Evolutionary conservation across 2,888 invertebrate genomes (phyloP).

Genomic region (Unio delphinus): DNA sequence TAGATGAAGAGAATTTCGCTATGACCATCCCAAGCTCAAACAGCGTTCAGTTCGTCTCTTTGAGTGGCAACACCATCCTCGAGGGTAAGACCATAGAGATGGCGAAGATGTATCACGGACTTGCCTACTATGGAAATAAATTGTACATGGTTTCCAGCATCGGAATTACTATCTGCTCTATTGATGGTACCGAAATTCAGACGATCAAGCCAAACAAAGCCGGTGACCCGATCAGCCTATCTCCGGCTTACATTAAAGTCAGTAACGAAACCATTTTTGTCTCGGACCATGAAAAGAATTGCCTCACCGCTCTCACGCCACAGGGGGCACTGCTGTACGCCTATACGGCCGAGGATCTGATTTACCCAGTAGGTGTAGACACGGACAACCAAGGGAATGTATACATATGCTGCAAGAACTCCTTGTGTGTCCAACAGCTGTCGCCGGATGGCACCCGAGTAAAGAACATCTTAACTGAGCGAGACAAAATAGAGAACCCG

Average conservation of each 20-base stretch:
- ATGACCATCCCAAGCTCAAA: slow-evolving; percentile 17
- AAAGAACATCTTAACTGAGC: slow-evolving; percentile 8
- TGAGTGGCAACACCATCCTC: slow-evolving; percentile 17
- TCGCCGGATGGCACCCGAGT: slow-evolving; percentile 9
- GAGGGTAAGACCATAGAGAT: slow-evolving; percentile 16
- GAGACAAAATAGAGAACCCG: slow-evolving; percentile 17
- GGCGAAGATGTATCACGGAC: slow-evolving; percentile 13
- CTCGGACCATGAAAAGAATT: slow-evolving; percentile 15
- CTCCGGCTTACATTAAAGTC: slow-evolving; percentile 20
- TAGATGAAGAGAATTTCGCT: slow-evolving; percentile 9
- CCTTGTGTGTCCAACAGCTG: slow-evolving; percentile 14
- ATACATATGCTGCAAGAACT: slow-evolving; percentile 19
- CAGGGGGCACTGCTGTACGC: slow-evolving; percentile 14
- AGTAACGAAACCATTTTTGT: slow-evolving; percentile 14
- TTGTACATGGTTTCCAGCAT: slow-evolving; percentile 17
- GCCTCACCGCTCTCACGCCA: slow-evolving; percentile 10
- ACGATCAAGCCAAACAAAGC: slow-evolving; percentile 18
- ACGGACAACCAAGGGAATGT: slow-evolving; percentile 17
- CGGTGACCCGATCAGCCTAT: slow-evolving; percentile 9
- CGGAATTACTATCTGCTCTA: slow-evolving; percentile 21
- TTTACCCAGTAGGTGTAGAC: slow-evolving; percentile 18
- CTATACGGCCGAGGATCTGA: slow-evolving; percentile 15
- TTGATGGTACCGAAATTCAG: slow-evolving; percentile 15
- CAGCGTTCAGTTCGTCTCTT: slow-evolving; percentile 19
- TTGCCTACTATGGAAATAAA: slow-evolving; percentile 12